Evolutionary conservation across 2,113 vertebrate species (phyloP), one percentile per base, ranked within the genome.

Genomic region (Grantiella picta): DNA sequence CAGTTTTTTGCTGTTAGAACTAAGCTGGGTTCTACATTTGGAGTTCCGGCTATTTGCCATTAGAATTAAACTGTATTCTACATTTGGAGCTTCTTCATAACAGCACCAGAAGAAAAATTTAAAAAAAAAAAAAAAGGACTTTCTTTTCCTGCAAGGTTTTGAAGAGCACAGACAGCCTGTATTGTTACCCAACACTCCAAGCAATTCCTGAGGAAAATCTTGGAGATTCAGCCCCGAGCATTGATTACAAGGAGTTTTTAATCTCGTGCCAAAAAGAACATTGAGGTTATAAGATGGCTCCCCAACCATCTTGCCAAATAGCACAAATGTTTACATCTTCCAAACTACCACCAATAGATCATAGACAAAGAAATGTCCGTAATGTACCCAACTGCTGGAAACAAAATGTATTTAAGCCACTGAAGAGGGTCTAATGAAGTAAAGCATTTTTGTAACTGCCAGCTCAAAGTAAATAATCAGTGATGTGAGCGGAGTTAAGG

Each of bases 231-330:
- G 70, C 82, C 40, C 79, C 1, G 15, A 81, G 81, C 78, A 92
- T 81, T 85, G 93, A 95, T 89, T 92, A 75, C 84, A 92, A 68
- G 68, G 38, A 61, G 73, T 9, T 70, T 92, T 95, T 94, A 79
- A 95, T 96, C 91, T 71, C 8, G 36, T 95, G 96, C 97, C 96
- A 97, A 96, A 89, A 91, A 88, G 95, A 95, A 90, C 86, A 86
- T 5, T 86, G 95, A 95, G 94, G 92, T 94, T 91, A 88, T 80
- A 90, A 90, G 86, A 95, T 95, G 91, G 82, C 77, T 97, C 94
- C 89, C 5, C 52, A 15, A 24, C 3, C 15, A 70, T 54, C 83
- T 69, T 81, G 95, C 88, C 95, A 95, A 96, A 92, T 59, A 94
- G 88, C 95, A 44, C 82, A 93, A 94, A 87, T 97, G 92, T 96